Evolutionary conservation across 2,113 vertebrate genomes (phyloP).

Genomic region (Takifugu bimaculatus): DNA sequence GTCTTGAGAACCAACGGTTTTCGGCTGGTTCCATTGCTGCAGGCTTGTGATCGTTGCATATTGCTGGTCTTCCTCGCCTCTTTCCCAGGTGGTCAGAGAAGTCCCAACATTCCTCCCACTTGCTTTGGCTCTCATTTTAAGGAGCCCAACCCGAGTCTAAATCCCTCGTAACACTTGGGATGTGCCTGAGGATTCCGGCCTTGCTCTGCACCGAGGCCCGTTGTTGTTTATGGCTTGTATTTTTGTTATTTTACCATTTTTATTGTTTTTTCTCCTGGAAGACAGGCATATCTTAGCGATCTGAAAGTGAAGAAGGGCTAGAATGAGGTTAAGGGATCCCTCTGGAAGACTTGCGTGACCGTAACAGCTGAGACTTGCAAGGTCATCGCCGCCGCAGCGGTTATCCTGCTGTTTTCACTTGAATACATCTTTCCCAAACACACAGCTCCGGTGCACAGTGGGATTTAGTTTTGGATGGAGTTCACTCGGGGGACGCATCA

Average conservation of each 20-base stretch:
- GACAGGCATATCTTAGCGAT: constrained; percentile 53
- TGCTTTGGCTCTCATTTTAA: constrained; percentile 40
- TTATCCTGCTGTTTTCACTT: constrained; percentile 33
- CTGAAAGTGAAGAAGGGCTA: constrained; percentile 11
- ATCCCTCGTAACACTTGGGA: constrained; percentile 41
- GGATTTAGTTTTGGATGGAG: constrained; percentile 27
- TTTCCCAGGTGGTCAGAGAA: constrained; percentile 29
- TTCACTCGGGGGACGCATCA: constrained; percentile 31
- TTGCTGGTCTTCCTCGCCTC: constrained; percentile 56
- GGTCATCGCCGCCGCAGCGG: constrained; percentile 29
- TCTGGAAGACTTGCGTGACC: constrained; percentile 69
- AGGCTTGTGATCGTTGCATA: constrained; percentile 58
- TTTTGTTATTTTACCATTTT: constrained; percentile 7
- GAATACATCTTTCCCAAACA: constrained; percentile 18
- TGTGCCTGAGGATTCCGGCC: constrained; percentile 45
- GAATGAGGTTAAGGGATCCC: constrained; percentile 27
- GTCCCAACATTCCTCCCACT: constrained; percentile 2
- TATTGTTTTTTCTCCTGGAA: constrained; percentile 55
- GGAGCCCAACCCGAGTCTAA: constrained; percentile 52
- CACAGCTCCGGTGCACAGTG: constrained; percentile 33
- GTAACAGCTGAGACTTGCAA: constrained; percentile 37
- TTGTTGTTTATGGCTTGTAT: constrained; percentile 60
- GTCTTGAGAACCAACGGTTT: constrained; percentile 34
- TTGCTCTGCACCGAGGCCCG: constrained; percentile 30
- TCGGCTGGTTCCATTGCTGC: constrained; percentile 53